Conservation (phyloP, 2,797 vertebrate genomes). For the Anolis apletophallus region DNA sequence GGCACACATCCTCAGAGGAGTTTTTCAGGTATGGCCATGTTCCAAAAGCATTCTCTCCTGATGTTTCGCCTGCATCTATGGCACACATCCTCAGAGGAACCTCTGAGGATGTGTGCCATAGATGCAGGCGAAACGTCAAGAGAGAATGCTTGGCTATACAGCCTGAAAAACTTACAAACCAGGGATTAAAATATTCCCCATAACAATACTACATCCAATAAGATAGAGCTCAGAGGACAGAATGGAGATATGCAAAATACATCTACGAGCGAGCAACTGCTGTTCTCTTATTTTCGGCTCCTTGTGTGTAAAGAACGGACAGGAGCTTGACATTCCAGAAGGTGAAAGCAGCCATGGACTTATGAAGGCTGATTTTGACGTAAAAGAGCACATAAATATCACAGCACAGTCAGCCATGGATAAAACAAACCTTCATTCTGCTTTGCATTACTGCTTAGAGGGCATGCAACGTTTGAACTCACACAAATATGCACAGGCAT, state of each 20-base stretch:
- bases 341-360: not conserved
- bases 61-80: too few species aligned
- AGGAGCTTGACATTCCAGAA: not conserved
- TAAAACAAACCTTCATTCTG: conserved; percentile 26
- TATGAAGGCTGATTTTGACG: not conserved
- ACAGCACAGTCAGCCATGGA: not conserved
- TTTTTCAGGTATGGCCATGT: too few species aligned
- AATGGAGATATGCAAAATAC: not conserved
- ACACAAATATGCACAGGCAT: not conserved
- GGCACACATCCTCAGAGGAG: too few species aligned
- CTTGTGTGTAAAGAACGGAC: rapidly evolving
- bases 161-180: too few species aligned
- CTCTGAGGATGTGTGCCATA: too few species aligned
- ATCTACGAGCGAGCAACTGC: rapidly evolving
- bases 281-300: rapidly evolving
- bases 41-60: too few species aligned
- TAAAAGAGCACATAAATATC: not conserved
- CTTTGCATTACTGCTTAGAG: not conserved
- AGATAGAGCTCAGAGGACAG: not conserved
- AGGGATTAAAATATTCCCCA: not conserved
- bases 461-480: conserved; percentile 8
- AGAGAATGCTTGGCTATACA: too few species aligned
- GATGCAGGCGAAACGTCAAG: too few species aligned
- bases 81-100: too few species aligned
- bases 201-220: not conserved